Base-by-base conservation (phyloP, 2,113 vertebrate genomes). In the Planiliza haematocheilus region DNA sequence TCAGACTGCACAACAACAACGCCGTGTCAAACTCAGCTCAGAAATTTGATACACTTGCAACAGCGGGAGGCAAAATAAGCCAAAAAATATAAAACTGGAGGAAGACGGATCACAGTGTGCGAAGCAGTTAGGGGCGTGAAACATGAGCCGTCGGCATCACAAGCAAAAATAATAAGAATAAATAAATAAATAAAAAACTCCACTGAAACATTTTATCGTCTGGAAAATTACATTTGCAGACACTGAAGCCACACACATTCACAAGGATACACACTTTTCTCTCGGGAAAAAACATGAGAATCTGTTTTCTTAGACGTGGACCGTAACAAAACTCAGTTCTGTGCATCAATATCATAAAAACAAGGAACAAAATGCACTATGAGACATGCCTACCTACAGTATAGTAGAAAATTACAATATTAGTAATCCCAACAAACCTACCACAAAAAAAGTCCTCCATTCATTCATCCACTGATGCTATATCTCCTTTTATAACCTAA, bases 51-150 rank as follows among this genome's bases (percentile, higher is more conserved):
- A 50, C 10, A 17, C n/a, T 60, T 69, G 20, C 43, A 68, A 21
- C 39, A 60, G 62, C 38, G n/a, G 37, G 43, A 49, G 1, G 6
- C 10, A 61, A 56, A 82, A 70, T 1, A 41, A 66, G 72, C 34
- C 16, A 49, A 4, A 41, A n/a, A n/a, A n/a, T n/a, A n/a, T n/a
- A n/a, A n/a, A n/a, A n/a, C n/a, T n/a, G n/a, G 57, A 64, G 16
- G 30, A 14, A 2, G n/a, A 9, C 4, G 10, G 45, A 7, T 48
- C 45, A 1, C 9, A 4, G 10, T 36, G 39, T 14, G 21, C 30
- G 46, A 48, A 43, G 36, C 52, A 55, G 16, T 30, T 14, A 38
- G 43, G 48, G 37, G 30, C 17, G 14, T 63, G 24, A 66, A 67
- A 48, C 43, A 49, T 0, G n/a, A 42, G 21, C 50, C 0, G 9